Evolutionary conservation across 2,888 invertebrate genomes (phyloP).

Genomic region (Branchipolynoe longqiensis): DNA sequence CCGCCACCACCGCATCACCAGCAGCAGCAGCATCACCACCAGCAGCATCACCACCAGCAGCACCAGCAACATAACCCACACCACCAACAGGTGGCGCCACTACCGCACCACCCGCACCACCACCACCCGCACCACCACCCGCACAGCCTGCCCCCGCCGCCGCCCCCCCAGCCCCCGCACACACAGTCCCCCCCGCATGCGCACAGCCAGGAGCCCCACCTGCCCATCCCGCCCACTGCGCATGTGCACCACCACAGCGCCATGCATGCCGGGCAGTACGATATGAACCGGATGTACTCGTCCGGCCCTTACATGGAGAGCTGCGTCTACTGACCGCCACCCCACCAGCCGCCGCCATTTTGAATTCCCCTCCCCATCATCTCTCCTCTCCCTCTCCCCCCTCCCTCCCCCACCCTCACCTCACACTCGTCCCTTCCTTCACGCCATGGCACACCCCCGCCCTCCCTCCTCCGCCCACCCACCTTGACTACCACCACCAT

Average conservation of each 20-base stretch:
- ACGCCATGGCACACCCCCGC: not conserved
- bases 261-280: conserved; percentile 54
- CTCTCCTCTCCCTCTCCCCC: not conserved
- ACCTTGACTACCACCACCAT: too few relatives aligned
- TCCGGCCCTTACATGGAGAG: conserved; percentile 60
- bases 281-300: conserved; percentile 59
- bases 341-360: not conserved
- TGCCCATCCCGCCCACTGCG: conserved; percentile 58
- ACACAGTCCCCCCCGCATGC: not conserved
- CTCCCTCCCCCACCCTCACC: not conserved
- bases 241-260: conserved; percentile 47
- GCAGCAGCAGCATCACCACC: not conserved
- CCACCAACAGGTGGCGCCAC: not conserved
- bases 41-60: not conserved
- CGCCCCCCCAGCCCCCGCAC: conserved; percentile 8
- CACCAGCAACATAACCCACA: conserved; percentile 30
- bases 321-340: conserved; percentile 58
- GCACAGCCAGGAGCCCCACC: conserved; percentile 6
- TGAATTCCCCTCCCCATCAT: not conserved
- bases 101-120: conserved; percentile 12
- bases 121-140: conserved; percentile 31
- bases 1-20: conserved; percentile 17
- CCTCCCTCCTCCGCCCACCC: too few relatives aligned
- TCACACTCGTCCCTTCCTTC: too few relatives aligned
- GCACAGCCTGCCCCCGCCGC: conserved; percentile 18